A percentile compares a stretch with the other conserved stretches of the same genome.
These are phyloP conservation scores for Porites cylindrica DNA, from an alignment of 92 coral and sea anemone genomes.

Conservation along the genomic window DNA sequence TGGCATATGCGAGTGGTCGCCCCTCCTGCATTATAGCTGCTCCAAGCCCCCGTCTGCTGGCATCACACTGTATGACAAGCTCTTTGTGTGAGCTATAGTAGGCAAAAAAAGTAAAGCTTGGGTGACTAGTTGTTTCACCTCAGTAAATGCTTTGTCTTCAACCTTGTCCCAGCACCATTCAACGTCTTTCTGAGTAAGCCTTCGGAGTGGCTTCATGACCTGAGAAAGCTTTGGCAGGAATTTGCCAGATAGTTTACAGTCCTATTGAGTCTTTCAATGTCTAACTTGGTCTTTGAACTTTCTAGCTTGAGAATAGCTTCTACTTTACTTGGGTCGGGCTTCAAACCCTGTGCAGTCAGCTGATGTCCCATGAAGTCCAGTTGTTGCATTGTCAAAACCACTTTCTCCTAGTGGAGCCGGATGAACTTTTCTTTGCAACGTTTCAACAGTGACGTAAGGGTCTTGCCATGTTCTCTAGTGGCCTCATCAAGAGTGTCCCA, in stretches of 20 bases:
- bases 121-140: conserved; percentile 32
- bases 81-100: conserved; percentile 40
- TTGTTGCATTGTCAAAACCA: too few species aligned
- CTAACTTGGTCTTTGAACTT: too few species aligned
- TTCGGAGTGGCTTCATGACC: conserved; percentile 31
- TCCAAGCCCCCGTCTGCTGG: conserved; percentile 33
- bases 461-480: too few species aligned
- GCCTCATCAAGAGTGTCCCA: conserved; percentile 34
- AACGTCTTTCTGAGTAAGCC: background rate
- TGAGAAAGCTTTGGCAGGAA: background rate
- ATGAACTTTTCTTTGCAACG: too few species aligned
- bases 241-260: background rate
- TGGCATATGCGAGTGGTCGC: background rate
- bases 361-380: too few species aligned
- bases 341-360: too few species aligned
- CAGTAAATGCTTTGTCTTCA: conserved; percentile 42
- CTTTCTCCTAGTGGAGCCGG: too few species aligned
- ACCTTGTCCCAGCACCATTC: conserved; percentile 49
- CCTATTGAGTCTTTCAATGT: too few species aligned
- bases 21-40: conserved; percentile 38
- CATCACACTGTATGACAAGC: conserved; percentile 60
- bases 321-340: too few species aligned
- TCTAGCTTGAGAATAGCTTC: too few species aligned
- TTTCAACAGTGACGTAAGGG: too few species aligned
- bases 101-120: conserved; percentile 47